A percentile compares a stretch with the other conserved stretches of the same genome.
Conservation (phyloP, 2,797 vertebrate species). For the Nannoperca obscura region DNA sequence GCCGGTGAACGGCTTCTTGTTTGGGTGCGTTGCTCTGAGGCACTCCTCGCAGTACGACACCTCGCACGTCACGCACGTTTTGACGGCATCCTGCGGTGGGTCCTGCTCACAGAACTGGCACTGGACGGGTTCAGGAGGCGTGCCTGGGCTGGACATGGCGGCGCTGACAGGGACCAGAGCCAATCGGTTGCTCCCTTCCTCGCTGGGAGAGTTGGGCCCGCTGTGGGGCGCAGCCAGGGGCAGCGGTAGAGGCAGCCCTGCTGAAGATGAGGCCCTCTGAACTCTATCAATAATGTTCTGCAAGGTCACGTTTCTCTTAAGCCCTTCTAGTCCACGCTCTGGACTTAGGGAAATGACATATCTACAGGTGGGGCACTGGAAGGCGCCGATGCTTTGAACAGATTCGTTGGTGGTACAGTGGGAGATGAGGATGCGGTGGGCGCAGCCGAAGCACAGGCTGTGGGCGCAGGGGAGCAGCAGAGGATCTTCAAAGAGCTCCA, state of each 20-base stretch:
- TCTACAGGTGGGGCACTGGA: constrained; percentile 96
- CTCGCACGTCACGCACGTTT: constrained; percentile 96
- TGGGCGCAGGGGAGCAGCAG: constrained; percentile 97
- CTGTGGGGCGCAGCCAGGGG: constrained; percentile 85
- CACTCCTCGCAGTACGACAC: constrained; percentile 98
- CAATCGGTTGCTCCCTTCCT: constrained; percentile 89
- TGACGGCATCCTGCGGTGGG: constrained; percentile 93
- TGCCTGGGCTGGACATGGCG: constrained; percentile 90
- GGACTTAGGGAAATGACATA: constrained; percentile 96
- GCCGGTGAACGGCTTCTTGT: constrained; percentile 96
- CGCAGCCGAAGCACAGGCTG: constrained; percentile 96
- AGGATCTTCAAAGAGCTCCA: constrained; percentile 98
- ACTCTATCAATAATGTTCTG: constrained; percentile 97
- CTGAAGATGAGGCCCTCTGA: constrained; percentile 89
- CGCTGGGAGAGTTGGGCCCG: constrained; percentile 92
- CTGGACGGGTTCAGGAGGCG: constrained; percentile 87
- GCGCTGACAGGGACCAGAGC: constrained; percentile 84
- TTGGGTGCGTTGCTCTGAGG: constrained; percentile 94
- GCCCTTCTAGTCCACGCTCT: constrained; percentile 94
- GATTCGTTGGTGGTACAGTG: constrained; percentile 95
- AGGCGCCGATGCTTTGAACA: constrained; percentile 92
- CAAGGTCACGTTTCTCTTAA: constrained; percentile 97
- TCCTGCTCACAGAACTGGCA: constrained; percentile 99
- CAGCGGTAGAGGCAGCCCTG: constrained; percentile 67
- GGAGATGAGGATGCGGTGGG: constrained; percentile 95